Evolutionary conservation across 2,113 vertebrate species (phyloP), one percentile per base, ranked within the genome.

Genomic region (Thinocorus orbignyianus): DNA sequence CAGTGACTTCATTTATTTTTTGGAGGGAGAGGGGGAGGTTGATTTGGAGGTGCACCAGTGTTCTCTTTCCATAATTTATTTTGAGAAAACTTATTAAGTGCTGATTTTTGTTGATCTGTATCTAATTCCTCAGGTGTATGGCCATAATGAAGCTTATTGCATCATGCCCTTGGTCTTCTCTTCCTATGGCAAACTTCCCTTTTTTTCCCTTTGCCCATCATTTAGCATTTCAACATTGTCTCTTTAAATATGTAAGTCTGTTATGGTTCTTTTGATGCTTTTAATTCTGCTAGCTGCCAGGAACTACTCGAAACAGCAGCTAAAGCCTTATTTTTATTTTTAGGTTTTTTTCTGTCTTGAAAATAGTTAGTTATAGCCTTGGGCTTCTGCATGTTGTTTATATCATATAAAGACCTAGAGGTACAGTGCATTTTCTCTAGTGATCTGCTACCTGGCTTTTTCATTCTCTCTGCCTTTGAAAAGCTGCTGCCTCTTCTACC

Each of bases 401-500:
- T 76, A 49, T 82, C 58, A 41, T n/a, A 37, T 37, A 46, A 87
- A 92, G 58, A 82, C 54, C 31, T 85, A 79, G 84, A 89, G 48
- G 37, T 64, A 54, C 16, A 20, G 54, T 51, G 23, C 24, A 86
- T 91, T 94, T 96, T 93, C 79, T 94, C 92, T 92, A 86, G 41
- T 86, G 92, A 82, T 90, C 66, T 93, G 68, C 41, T 95, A 83
- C 37, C 25, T 65, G 33, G 13, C 25, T 60, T 86, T 93, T 83
- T 81, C 19, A 60, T 88, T 86, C 28, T 79, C 39, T 79, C 28
- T 82, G 70, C 18, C 31, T 87, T 61, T 70, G 62, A 93, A 91
- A 88, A 87, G 3, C 42, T 72, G 51, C 58, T 82, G 73, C 25
- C n/a, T 72, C 46, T 91, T 26, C 26, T 89, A 87, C n/a, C 19